Evolutionary conservation across 2,113 vertebrate species (phyloP), one percentile per base, ranked within the genome.

Genomic region (Azemiops feae): DNA sequence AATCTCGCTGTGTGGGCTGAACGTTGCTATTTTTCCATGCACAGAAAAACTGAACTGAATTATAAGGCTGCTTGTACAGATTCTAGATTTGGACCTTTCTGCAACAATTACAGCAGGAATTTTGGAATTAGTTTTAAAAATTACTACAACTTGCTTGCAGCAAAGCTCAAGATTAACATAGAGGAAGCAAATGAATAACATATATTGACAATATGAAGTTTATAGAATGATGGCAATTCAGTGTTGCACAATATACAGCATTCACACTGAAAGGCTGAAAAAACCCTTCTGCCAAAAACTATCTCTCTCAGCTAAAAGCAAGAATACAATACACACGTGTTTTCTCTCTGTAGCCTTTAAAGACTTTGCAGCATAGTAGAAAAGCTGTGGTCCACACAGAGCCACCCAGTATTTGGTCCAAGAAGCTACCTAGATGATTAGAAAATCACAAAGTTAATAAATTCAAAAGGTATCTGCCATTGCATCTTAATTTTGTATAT

Each of bases 331-430:
- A 98, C 99, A 97, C 97, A 99, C 99, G 96, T 99, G 99, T 97
- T 99, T 99, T 97, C 99, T 98, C 96, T 99, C 99, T 27, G 99
- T 98, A 94, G 99, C 99, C 97, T 99, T 99, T 95, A 99, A 97
- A 96, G 99, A 99, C 96, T 99, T 99, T 97, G 99, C 99, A 97
- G 99, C 97, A 34, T 99, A 99, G 97, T 99, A 99, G 94, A 98
- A 98, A 94, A 99, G 98, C 5, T 99, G 99, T 39, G 98, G 98
- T 93, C 98, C 99, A 96, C 98, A 99, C 23, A 99, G 97, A 87
- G 99, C 99, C 53, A 98, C 99, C 99, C 99, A 99, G 92, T 99
- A 99, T 96, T 99, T 99, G 30, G 99, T 99, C 99, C 99, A 99
- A 53, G 99, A 99, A 54, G 99, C 98, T 95, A 99, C 99, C 99